Conservation (phyloP, 92 coral and sea anemone genomes). For the Bergia sp. region DNA sequence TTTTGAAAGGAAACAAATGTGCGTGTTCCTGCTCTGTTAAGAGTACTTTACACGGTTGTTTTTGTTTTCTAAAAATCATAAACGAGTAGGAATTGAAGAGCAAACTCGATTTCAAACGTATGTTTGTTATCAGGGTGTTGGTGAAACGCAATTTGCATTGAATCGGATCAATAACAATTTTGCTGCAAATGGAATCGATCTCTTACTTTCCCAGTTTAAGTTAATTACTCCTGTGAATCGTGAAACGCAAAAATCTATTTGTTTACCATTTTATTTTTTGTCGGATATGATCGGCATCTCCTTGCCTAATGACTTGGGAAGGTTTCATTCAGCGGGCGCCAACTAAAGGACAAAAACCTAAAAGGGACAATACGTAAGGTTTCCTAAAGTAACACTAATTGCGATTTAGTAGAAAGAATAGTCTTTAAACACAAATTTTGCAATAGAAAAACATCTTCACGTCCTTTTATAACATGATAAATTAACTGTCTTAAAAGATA, state of each 20-base stretch:
- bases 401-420: no score
- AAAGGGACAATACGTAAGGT: not conserved
- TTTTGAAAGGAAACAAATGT: no score
- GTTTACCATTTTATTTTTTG: not conserved
- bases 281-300: not conserved
- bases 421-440: not conserved
- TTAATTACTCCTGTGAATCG: not conserved
- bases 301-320: not conserved
- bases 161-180: not conserved
- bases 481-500: not conserved
- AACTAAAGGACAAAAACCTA: not conserved
- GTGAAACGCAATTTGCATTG: not conserved
- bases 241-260: not conserved
- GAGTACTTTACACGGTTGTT: not conserved
- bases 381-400: not conserved
- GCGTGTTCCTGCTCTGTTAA: not conserved
- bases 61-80: no score
- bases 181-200: not conserved
- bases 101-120: not conserved
- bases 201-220: not conserved
- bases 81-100: not conserved
- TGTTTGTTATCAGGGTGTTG: not conserved
- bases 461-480: not conserved
- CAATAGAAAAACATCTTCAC: not conserved
- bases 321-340: not conserved